These are phyloP conservation scores for Phortica magna DNA, from an alignment of 2,888 invertebrate genomes.

Conservation along the genomic window DNA sequence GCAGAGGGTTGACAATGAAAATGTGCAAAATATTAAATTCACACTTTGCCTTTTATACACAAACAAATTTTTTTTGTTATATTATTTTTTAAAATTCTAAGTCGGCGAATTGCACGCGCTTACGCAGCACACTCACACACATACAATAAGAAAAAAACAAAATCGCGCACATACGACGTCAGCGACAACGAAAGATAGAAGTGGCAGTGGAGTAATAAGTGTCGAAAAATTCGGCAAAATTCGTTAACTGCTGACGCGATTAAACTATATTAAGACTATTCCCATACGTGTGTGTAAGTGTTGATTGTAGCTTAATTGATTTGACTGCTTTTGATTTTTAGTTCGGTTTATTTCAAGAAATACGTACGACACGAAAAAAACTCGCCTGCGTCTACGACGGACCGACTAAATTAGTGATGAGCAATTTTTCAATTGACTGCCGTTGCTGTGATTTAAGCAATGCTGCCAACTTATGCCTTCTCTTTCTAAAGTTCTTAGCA, in stretches of 20 bases:
- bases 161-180: neutral
- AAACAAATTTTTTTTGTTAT: neutral
- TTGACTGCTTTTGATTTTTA: neutral
- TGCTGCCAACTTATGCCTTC: too few species aligned
- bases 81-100: neutral
- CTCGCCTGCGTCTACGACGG: neutral
- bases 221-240: conserved; percentile 10
- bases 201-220: neutral
- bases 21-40: conserved; percentile 9
- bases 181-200: neutral
- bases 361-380: conserved; percentile 2
- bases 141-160: neutral
- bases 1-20: neutral
- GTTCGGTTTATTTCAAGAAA: neutral
- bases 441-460: too few species aligned
- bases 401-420: neutral
- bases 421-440: too few species aligned
- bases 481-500: too few species aligned
- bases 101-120: conserved; percentile 10
- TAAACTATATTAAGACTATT: neutral
- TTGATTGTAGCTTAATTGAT: neutral
- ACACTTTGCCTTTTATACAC: neutral
- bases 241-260: neutral
- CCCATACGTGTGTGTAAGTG: neutral
- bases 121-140: neutral